A percentile compares a stretch with the other conserved stretches of the same genome.
Evolutionary conservation across 2,797 vertebrate species (phyloP).

Genomic region (Avahi laniger): DNA sequence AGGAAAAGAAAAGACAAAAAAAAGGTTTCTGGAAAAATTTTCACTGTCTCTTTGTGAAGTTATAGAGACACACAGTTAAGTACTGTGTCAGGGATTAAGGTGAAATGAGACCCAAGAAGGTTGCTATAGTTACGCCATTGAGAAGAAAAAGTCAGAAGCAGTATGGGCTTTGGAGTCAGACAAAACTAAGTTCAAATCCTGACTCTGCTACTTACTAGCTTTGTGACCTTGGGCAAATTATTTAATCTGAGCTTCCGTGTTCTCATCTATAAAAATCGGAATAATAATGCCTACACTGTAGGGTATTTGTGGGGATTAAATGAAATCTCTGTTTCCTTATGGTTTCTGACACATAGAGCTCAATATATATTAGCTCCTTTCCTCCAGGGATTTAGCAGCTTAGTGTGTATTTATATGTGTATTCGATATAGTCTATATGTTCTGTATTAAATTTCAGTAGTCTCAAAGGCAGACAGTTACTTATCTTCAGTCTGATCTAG

Average conservation of each 20-base stretch:
- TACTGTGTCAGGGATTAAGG: neutral
- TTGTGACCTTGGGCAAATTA: conserved; percentile 44
- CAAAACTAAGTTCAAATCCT: conserved; percentile 37
- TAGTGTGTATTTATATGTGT: conserved; percentile 48
- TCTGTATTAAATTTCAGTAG: conserved; percentile 44
- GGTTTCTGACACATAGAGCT: conserved; percentile 31
- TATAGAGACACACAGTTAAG: neutral
- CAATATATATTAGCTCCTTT: conserved; percentile 50
- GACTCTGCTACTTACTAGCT: conserved; percentile 28
- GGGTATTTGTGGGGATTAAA: conserved; percentile 59
- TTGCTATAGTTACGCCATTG: neutral
- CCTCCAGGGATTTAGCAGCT: conserved; percentile 49
- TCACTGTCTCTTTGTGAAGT: conserved; percentile 18
- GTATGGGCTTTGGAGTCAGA: neutral
- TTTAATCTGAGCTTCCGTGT: conserved; percentile 52
- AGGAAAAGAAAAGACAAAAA: neutral
- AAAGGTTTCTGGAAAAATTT: neutral
- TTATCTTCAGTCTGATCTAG: neutral
- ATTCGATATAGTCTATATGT: neutral
- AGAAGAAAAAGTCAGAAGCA: neutral
- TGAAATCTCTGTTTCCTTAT: conserved; percentile 57
- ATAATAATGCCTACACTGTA: neutral
- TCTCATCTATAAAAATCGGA: conserved; percentile 47
- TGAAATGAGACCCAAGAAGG: neutral
- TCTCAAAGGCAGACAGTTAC: neutral